Percentiles rank a stretch among this genome's conserved stretches.
These are phyloP conservation scores for Zootoca vivipara DNA, from an alignment of 2,113 vertebrate species.

Conservation along the genomic window DNA sequence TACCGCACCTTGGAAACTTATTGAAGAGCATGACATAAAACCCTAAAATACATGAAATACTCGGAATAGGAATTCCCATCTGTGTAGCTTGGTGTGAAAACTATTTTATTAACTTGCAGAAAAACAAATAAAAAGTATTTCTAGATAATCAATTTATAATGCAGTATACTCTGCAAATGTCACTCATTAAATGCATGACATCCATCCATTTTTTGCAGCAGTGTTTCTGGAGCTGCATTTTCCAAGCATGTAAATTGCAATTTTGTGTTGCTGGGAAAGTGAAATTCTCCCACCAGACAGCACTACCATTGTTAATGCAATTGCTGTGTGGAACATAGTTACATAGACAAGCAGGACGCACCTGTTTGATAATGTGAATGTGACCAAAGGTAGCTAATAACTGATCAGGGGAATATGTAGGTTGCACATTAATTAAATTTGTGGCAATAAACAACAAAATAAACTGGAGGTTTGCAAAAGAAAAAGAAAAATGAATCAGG, in stretches of 20 bases:
- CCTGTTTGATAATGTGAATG: not conserved
- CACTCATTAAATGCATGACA: not conserved
- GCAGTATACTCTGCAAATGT: not conserved
- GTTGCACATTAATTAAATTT: slow-evolving; percentile 57
- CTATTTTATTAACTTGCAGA: not conserved
- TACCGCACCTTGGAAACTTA: not conserved
- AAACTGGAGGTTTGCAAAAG: slow-evolving; percentile 6
- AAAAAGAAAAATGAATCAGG: slow-evolving; percentile 41
- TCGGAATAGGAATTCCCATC: not conserved
- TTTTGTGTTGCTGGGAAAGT: not conserved
- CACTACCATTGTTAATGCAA: not conserved
- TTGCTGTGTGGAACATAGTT: not conserved
- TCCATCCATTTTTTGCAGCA: not conserved
- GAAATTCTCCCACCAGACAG: not conserved
- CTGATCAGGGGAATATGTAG: slow-evolving; percentile 38
- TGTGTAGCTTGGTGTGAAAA: not conserved
- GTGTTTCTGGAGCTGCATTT: not conserved
- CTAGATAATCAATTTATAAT: not conserved
- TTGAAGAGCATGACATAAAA: not conserved
- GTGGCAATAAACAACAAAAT: slow-evolving; percentile 49
- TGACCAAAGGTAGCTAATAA: slow-evolving; percentile 1
- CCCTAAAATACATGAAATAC: not conserved
- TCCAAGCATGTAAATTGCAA: not conserved
- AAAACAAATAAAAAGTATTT: not conserved
- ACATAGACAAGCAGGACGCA: not conserved